phyloP scores from a whole-genome alignment of 1,140 invertebrate genomes.

The Drusus annulatus region DNA sequence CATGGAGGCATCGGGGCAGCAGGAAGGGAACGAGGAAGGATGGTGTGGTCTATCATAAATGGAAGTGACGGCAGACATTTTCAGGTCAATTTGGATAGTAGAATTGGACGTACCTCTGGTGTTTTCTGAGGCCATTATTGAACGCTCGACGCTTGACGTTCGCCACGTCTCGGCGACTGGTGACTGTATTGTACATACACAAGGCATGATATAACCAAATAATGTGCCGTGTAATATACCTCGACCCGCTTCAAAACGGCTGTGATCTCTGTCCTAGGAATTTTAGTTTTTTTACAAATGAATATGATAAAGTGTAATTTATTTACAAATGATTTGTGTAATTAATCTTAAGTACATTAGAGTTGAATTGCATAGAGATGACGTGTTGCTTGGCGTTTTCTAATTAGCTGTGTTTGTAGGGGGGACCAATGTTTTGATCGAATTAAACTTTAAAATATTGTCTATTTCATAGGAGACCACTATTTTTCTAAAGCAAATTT shows the following conservation, averaged over 20 bases:
- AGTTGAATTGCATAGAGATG: slow-evolving; percentile 10
- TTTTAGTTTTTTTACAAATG: slow-evolving; percentile 56
- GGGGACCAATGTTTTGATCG: slow-evolving; percentile 47
- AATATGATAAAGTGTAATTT: slow-evolving; percentile 49
- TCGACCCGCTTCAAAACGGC: slow-evolving; percentile 59
- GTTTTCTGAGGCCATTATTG: slow-evolving; percentile 33
- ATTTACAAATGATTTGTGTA: slow-evolving; percentile 45
- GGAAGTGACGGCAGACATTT: no score
- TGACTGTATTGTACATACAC: slow-evolving; percentile 28
- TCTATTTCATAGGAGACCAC: slow-evolving; percentile 36
- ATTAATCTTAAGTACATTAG: slow-evolving; percentile 37
- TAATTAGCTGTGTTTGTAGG: slow-evolving; percentile 7
- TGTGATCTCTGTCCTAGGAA: slow-evolving; percentile 59
- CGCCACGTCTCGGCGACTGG: slow-evolving; percentile 23
- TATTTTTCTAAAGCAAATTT: slow-evolving; percentile 48
- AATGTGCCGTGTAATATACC: slow-evolving; percentile 58
- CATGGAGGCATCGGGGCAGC: not conserved
- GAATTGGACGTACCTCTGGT: slow-evolving; percentile 32
- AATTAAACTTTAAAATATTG: slow-evolving; percentile 13
- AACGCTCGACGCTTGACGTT: slow-evolving; percentile 9
- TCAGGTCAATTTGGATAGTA: slow-evolving; percentile 9
- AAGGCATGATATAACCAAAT: slow-evolving; percentile 53
- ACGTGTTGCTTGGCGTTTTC: slow-evolving; percentile 1
- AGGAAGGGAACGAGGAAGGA: not conserved
- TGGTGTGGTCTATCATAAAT: no score